Conservation (phyloP, 2,797 vertebrate genomes). For the Miichthys miiuy region DNA sequence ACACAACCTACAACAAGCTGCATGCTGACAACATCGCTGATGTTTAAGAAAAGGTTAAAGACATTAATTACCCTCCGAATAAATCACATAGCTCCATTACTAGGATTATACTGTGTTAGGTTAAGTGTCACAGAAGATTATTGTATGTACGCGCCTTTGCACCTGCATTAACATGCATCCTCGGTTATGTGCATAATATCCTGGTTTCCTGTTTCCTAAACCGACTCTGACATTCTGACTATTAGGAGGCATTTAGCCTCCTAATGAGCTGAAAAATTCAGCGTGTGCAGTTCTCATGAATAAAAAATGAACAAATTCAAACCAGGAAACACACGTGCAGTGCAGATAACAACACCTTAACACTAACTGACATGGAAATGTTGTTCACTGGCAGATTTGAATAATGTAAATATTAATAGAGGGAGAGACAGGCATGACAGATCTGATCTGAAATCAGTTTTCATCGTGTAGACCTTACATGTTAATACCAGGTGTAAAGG, state of each 20-base stretch:
- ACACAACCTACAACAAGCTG: constrained; percentile 82
- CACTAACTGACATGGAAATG: constrained; percentile 1
- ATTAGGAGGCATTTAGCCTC: constrained; percentile 15
- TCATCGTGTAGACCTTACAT: constrained; percentile 30
- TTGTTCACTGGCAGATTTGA: constrained; percentile 22
- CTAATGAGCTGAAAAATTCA: constrained; percentile 5
- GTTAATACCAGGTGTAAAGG: constrained; percentile 49
- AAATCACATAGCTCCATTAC: constrained; percentile 60
- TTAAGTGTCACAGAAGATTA: constrained; percentile 66
- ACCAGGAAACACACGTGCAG: constrained; percentile 2
- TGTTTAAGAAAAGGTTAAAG: constrained; percentile 59
- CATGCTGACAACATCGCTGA: constrained; percentile 92
- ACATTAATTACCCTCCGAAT: constrained; percentile 64
- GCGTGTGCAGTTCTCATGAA: constrained; percentile 15
- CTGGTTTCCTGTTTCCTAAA: constrained; percentile 22
- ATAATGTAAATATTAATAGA: constrained; percentile 46
- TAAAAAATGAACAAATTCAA: constrained; percentile 20
- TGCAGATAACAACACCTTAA: constrained; percentile 10
- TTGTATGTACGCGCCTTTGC: constrained; percentile 66
- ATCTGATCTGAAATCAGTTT: constrained; percentile 34
- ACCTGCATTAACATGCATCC: constrained; percentile 50
- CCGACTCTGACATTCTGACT: constrained; percentile 18
- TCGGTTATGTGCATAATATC: constrained; percentile 35
- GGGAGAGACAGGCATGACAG: neutral
- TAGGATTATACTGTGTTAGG: constrained; percentile 62